Percentiles rank a stretch among this genome's conserved stretches.
phyloP scores from a whole-genome alignment of 2,113 vertebrate genomes.

The Lates calcarifer region DNA sequence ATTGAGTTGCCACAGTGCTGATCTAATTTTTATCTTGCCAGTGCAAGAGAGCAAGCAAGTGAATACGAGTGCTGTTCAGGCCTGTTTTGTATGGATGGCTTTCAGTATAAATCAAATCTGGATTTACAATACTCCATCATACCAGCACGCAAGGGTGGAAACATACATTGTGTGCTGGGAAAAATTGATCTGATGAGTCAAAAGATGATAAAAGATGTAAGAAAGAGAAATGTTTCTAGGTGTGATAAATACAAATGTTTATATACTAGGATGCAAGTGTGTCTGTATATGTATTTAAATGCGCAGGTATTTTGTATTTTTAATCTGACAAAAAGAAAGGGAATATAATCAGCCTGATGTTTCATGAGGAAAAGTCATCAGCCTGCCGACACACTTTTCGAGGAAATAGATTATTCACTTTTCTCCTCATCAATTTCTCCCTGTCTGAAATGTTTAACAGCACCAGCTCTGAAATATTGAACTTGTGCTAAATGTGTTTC shows the following conservation, averaged over 20 bases:
- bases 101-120: conserved; percentile 5
- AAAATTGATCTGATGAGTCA: background rate
- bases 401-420: conserved; percentile 2
- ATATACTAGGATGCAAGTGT: background rate
- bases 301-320: too few species aligned
- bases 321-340: background rate
- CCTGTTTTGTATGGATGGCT: conserved; percentile 4
- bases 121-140: background rate
- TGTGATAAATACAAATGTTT: background rate
- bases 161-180: background rate
- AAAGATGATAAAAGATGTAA: background rate
- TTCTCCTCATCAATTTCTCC: conserved; percentile 4
- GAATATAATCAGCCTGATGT: background rate
- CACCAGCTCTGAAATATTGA: background rate
- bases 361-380: conserved; percentile 32
- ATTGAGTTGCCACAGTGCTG: background rate
- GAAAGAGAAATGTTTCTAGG: background rate
- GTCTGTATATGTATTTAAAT: background rate
- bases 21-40: conserved; percentile 6
- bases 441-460: background rate
- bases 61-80: background rate
- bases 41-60: background rate
- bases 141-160: too few species aligned
- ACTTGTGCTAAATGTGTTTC: background rate
- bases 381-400: conserved; percentile 2